These are phyloP conservation scores for Cheirogaleus medius DNA, from an alignment of 2,113 vertebrate species.

Conservation along the genomic window DNA sequence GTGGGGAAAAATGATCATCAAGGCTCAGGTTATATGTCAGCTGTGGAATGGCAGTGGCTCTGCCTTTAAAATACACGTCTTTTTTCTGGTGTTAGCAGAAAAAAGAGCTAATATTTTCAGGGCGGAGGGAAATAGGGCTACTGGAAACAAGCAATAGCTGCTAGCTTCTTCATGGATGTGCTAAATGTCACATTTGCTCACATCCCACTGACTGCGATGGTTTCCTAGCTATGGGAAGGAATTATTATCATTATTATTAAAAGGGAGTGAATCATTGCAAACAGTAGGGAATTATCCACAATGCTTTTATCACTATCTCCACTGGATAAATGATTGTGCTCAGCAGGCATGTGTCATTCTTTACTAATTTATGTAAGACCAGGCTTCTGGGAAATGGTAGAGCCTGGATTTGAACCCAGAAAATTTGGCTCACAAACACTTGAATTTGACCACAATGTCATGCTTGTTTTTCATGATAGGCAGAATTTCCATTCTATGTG, in stretches of 20 bases:
- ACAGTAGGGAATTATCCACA: accelerated
- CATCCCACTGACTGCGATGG: not conserved
- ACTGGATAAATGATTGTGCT: not conserved
- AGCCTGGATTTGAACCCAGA: not conserved
- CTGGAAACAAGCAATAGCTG: not conserved
- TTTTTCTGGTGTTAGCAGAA: not conserved
- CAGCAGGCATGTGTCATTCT: accelerated
- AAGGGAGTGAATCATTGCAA: not conserved
- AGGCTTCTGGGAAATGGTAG: not conserved
- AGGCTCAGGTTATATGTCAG: not conserved
- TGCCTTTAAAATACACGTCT: not conserved
- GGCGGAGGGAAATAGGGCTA: not conserved
- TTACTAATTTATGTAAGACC: too few species aligned
- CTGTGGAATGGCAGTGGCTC: not conserved
- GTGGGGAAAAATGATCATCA: accelerated
- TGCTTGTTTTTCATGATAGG: not conserved
- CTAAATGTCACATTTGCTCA: not conserved
- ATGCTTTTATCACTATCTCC: not conserved
- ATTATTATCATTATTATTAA: not conserved
- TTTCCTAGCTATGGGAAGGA: not conserved
- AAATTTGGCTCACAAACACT: not conserved
- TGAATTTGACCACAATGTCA: not conserved
- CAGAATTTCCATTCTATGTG: not conserved
- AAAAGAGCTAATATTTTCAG: not conserved
- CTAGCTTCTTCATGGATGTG: not conserved